A percentile compares a stretch with the other conserved stretches of the same genome.
Evolutionary conservation across 2,113 vertebrate genomes (phyloP).

Genomic region (Pithys albifrons): DNA sequence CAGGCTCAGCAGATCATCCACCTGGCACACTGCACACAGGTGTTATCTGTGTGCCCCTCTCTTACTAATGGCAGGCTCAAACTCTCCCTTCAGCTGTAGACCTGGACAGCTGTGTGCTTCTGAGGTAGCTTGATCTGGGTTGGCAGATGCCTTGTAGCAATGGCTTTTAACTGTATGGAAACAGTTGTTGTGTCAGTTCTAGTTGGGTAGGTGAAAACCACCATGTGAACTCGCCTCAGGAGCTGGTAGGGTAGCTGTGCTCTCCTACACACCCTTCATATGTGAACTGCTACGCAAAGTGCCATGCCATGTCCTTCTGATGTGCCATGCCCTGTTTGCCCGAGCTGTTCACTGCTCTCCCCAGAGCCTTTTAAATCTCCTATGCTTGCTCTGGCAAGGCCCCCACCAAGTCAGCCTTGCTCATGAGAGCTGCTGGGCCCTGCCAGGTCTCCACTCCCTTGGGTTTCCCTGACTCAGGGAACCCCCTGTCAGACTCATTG

Average conservation of each 20-base stretch:
- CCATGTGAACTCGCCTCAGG: background rate
- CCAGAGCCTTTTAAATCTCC: fast-evolving
- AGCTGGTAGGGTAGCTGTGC: background rate
- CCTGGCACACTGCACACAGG: background rate
- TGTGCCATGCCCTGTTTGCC: background rate
- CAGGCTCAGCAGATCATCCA: background rate
- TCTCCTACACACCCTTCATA: background rate
- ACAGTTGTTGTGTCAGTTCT: background rate
- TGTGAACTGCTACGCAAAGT: background rate
- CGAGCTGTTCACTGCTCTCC: background rate
- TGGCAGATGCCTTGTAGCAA: background rate
- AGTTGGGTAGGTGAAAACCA: background rate
- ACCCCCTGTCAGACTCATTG: background rate
- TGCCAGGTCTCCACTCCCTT: background rate
- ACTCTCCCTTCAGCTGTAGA: background rate
- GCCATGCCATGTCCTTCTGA: background rate
- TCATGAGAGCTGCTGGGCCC: background rate
- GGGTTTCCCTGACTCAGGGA: background rate
- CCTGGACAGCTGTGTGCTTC: background rate
- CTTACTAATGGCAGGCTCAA: background rate
- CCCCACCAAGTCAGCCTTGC: background rate
- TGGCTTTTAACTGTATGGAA: background rate
- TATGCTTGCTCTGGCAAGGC: background rate
- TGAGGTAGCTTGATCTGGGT: fast-evolving
- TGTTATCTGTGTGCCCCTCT: background rate